A percentile compares a stretch with the other conserved stretches of the same genome.
phyloP scores from a whole-genome alignment of 2,113 vertebrate genomes.

The Bungarus multicinctus region DNA sequence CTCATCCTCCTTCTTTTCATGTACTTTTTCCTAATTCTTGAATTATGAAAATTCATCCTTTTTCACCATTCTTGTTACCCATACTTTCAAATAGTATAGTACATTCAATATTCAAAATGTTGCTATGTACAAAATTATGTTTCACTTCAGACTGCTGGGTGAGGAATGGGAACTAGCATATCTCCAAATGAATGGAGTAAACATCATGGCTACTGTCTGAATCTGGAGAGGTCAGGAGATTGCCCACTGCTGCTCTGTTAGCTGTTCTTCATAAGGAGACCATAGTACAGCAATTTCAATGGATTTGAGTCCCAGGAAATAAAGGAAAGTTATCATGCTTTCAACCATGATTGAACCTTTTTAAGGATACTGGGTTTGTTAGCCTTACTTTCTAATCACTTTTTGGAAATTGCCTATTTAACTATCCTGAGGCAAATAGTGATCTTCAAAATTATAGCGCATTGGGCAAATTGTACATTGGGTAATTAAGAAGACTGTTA shows the following conservation, averaged over 20 bases:
- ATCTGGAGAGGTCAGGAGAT: background rate
- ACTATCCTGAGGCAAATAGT: background rate
- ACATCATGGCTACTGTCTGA: background rate
- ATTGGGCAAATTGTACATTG: too few relatives aligned
- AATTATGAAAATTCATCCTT: background rate
- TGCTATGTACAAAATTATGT: background rate
- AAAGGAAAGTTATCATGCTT: background rate
- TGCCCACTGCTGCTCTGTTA: background rate
- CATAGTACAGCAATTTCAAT: background rate
- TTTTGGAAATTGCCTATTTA: background rate
- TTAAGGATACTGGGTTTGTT: background rate
- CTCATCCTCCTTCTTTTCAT: background rate
- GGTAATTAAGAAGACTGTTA: too few relatives aligned
- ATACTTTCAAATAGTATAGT: background rate
- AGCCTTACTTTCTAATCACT: background rate
- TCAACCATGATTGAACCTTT: background rate
- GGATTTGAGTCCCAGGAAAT: background rate
- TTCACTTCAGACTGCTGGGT: background rate
- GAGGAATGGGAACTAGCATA: background rate
- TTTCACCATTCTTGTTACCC: background rate
- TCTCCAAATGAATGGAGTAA: background rate
- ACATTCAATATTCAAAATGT: background rate
- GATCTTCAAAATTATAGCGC: too few relatives aligned
- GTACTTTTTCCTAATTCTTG: background rate
- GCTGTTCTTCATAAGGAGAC: background rate